phyloP scores from a whole-genome alignment of 2,113 vertebrate genomes.

The Helogale parvula region DNA sequence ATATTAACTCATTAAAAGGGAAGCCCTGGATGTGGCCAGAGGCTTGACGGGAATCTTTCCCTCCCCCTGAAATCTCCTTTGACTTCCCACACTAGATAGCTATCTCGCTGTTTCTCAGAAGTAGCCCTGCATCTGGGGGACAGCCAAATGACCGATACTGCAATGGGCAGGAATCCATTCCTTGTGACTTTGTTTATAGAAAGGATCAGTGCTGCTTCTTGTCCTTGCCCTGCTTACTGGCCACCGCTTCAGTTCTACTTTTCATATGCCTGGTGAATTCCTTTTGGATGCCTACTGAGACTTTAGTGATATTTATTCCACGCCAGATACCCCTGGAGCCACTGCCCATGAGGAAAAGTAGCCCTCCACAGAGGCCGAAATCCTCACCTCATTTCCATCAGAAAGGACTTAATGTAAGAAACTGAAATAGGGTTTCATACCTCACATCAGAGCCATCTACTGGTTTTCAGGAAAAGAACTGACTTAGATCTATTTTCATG shows the following conservation, averaged over 20 bases:
- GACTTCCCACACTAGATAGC: slow-evolving; percentile 37
- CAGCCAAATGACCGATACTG: neutral
- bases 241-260: neutral
- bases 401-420: neutral
- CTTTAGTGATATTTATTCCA: neutral
- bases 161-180: neutral
- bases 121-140: neutral
- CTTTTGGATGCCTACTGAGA: neutral
- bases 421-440: neutral
- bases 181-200: neutral
- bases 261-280: neutral
- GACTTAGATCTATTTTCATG: neutral
- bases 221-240: neutral
- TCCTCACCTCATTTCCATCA: neutral
- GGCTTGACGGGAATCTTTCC: slow-evolving; percentile 30
- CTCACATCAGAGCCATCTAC: neutral
- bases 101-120: slow-evolving; percentile 60
- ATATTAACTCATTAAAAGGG: slow-evolving; percentile 65
- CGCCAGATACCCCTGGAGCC: neutral
- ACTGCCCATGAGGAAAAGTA: neutral
- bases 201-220: neutral
- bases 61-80: neutral
- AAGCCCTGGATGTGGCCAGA: slow-evolving; percentile 56
- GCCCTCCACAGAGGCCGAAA: neutral
- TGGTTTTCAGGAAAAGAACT: neutral